Base-by-base conservation (phyloP, 2,888 invertebrate species). In the Caenorhabditis parvicauda region DNA sequence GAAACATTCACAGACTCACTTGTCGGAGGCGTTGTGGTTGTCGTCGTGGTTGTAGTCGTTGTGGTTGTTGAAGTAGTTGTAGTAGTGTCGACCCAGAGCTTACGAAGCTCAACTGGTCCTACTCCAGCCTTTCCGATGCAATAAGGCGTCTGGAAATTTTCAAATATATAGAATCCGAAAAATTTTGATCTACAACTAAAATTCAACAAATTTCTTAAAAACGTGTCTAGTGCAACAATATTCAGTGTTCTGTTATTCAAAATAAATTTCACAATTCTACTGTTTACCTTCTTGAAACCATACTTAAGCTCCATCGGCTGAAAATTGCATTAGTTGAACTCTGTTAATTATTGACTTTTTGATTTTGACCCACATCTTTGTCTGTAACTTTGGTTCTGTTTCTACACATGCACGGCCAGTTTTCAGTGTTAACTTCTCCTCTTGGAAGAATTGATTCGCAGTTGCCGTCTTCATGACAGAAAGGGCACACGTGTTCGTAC, bases 401-500 rank as follows among this genome's bases (percentile, higher is more conserved):
- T n/a, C 70, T 48, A 39, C 72, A 73, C 44, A 65, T 65, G 50
- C 72, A 73, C n/a, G 61, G 55, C 60, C 59, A 59, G 38, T 58
- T 57, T 19, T 58, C 59, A 7, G 58, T 47, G 2, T 49, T 53
- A 3, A 53, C 48, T 14, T n/a, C 25, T 14, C 59, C 64, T n/a
- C 37, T 32, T 2, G 60, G 52, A 17, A 57, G 50, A 5, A 58
- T 50, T 2, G 65, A 44, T 38, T 73, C 70, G 46, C 72, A 73
- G 42, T 64, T 66, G 3, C 72, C 72, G 29, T 73, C 72, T 6
- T 64, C 58, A 39, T 62, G 55, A 32, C 72, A 73, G 1, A 61
- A 43, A 6, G 72, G 70, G 44, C 72, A 73, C 27, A 64, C 53
- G 38, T 73, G 72, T 14, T 73, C 69, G 50, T 69, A 73, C 72